Evolutionary conservation across 35 echinoderm and acorn worm species (phyloP).

Genomic region (Amphiura filiformis): DNA sequence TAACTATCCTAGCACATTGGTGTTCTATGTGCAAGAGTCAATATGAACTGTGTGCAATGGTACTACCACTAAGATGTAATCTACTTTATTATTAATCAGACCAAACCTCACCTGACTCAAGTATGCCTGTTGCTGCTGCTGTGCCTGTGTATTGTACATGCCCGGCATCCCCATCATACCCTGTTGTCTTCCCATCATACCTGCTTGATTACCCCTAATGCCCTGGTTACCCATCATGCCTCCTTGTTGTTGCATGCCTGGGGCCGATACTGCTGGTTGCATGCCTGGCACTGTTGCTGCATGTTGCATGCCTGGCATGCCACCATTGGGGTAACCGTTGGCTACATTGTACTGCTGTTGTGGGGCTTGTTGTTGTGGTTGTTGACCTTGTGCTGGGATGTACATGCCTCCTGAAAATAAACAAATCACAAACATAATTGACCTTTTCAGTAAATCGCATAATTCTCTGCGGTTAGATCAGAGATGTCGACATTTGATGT

Average conservation of each 20-base stretch:
- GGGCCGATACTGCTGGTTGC: background rate
- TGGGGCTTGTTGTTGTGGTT: background rate
- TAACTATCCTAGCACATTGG: no score
- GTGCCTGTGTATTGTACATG: background rate
- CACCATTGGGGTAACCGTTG: background rate
- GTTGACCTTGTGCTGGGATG: background rate
- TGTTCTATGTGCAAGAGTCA: no score
- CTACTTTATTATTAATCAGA: no score
- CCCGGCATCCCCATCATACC: background rate
- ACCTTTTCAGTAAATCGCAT: no score
- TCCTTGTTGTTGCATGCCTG: background rate
- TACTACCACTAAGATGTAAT: no score
- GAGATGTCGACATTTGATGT: no score
- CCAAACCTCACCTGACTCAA: background rate
- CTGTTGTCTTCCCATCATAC: background rate
- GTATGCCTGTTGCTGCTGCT: background rate
- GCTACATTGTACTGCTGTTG: background rate
- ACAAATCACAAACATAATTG: no score
- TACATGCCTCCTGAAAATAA: background rate
- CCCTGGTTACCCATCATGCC: conserved; percentile 4
- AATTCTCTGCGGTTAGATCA: no score
- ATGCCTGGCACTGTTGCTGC: no score
- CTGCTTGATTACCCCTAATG: background rate
- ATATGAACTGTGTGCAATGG: no score
- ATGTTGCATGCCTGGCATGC: no score